Percentiles rank a stretch among this genome's conserved stretches.
phyloP scores from a whole-genome alignment of 92 coral and sea anemone species.

The Galaxea fascicularis region DNA sequence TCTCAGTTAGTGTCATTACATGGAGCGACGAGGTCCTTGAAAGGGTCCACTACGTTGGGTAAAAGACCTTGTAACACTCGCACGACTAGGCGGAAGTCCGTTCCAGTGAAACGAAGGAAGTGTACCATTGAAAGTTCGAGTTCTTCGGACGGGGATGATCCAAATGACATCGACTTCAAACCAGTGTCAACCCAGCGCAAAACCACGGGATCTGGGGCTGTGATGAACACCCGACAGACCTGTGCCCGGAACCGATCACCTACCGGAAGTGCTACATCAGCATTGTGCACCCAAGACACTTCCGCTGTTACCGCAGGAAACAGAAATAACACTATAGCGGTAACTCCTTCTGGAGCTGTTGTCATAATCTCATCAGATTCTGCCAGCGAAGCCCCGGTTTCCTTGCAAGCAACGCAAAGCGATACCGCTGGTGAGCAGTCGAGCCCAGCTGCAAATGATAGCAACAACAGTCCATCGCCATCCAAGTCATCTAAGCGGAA shows the following conservation, averaged over 20 bases:
- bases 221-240: conserved; percentile 4
- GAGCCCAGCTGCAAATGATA: not conserved
- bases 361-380: conserved; percentile 8
- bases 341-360: not conserved
- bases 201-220: not conserved
- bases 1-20: conserved; percentile 49
- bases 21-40: conserved; percentile 1
- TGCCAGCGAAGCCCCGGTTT: not conserved
- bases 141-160: not conserved
- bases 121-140: not conserved
- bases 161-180: not conserved
- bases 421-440: not conserved
- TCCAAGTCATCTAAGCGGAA: conserved; percentile 23
- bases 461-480: not conserved
- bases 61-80: conserved; percentile 19
- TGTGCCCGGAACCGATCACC: not conserved
- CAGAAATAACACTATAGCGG: not conserved
- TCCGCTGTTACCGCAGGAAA: not conserved
- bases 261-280: not conserved
- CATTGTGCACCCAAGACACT: not conserved
- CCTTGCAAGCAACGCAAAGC: not conserved
- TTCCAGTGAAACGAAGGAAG: conserved; percentile 43
- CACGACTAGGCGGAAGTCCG: not conserved
- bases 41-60: not conserved
- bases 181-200: not conserved